Percentiles rank a stretch among this genome's conserved stretches.
Evolutionary conservation across 2,888 invertebrate genomes (phyloP).

Genomic region (Nezara viridula): DNA sequence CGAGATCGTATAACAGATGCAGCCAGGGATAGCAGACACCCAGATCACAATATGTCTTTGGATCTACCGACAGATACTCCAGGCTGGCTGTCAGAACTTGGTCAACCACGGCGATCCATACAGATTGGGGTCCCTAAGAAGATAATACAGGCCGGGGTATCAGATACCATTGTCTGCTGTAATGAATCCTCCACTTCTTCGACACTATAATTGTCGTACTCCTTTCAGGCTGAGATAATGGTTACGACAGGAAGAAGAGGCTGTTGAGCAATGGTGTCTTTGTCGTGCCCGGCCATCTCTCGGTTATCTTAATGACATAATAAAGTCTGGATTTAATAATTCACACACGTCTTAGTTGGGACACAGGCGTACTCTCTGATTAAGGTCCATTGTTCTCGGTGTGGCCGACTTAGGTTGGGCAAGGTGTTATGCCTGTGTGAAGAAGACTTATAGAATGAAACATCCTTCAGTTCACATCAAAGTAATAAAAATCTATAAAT

Average conservation of each 20-base stretch:
- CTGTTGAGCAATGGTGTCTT: constrained; percentile 1
- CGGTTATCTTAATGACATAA: constrained; percentile 25
- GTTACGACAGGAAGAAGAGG: constrained; percentile 22
- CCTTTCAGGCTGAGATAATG: background rate
- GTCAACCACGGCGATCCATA: constrained; percentile 8
- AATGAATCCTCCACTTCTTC: constrained; percentile 32
- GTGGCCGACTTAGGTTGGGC: background rate
- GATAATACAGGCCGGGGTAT: background rate
- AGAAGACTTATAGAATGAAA: background rate
- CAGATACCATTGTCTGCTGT: constrained; percentile 37
- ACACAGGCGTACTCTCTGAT: background rate
- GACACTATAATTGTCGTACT: background rate
- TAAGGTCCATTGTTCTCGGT: background rate
- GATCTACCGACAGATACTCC: constrained; percentile 17
- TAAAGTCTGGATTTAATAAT: constrained; percentile 30
- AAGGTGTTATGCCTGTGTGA: background rate
- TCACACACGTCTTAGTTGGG: background rate
- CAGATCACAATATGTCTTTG: constrained; percentile 18
- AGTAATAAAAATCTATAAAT: too few relatives aligned
- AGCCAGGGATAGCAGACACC: constrained; percentile 7
- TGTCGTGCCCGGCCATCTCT: background rate
- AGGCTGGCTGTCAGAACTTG: background rate
- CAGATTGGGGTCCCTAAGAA: background rate
- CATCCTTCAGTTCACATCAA: too few relatives aligned
- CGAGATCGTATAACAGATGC: constrained; percentile 11